Percentiles rank a stretch among this genome's conserved stretches.
These are phyloP conservation scores for Octodon degus DNA, from an alignment of 2,113 vertebrate genomes.

Conservation along the genomic window DNA sequence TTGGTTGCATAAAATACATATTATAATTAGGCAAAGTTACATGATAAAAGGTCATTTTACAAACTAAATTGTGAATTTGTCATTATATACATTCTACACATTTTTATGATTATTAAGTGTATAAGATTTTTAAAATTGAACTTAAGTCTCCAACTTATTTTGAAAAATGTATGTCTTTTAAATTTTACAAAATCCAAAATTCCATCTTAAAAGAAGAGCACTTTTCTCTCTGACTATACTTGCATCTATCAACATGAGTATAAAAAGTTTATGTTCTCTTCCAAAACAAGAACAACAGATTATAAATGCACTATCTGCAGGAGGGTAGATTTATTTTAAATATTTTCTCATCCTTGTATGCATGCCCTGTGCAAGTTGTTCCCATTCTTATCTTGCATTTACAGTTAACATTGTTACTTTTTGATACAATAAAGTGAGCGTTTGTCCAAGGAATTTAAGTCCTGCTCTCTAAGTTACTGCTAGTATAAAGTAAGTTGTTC, in stretches of 20 bases:
- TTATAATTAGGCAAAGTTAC: neutral
- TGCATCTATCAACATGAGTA: conserved; percentile 58
- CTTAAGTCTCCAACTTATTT: neutral
- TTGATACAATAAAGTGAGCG: conserved; percentile 75
- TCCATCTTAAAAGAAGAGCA: neutral
- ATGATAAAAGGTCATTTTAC: neutral
- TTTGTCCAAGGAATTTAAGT: conserved; percentile 79
- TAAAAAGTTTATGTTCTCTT: conserved; percentile 49
- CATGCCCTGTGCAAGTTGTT: conserved; percentile 53
- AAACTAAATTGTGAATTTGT: conserved; percentile 28
- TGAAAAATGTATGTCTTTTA: neutral
- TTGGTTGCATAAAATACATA: neutral
- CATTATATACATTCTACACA: neutral
- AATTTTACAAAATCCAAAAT: neutral
- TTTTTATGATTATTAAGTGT: conserved; percentile 20
- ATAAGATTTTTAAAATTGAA: neutral
- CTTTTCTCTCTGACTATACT: neutral
- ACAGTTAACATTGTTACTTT: conserved; percentile 67
- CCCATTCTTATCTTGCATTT: conserved; percentile 50
- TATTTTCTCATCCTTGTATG: neutral
- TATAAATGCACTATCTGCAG: conserved; percentile 16
- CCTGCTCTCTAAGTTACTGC: conserved; percentile 75
- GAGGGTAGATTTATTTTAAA: conserved; percentile 47
- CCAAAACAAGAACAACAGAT: conserved; percentile 59
- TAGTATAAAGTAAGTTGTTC: conserved; percentile 81